phyloP scores from a whole-genome alignment of 2,888 invertebrate genomes.

The Lasioglossum leucozonium region DNA sequence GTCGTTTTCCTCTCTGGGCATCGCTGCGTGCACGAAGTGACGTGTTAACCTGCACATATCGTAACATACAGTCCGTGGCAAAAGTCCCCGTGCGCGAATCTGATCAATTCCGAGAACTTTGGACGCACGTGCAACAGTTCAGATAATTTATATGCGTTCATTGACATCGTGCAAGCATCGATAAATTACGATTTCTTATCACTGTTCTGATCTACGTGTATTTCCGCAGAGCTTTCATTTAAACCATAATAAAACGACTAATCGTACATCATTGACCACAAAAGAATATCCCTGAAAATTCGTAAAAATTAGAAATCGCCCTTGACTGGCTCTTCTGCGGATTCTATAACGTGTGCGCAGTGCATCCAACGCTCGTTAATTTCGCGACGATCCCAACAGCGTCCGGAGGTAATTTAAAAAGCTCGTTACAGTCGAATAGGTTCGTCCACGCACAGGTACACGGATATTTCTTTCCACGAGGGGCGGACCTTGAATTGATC shows the following conservation, averaged over 20 bases:
- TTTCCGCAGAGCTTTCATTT: no score
- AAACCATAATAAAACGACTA: no score
- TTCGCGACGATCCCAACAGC: constrained; percentile 61
- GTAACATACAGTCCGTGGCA: not conserved
- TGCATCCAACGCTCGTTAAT: constrained; percentile 66
- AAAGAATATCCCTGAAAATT: not conserved
- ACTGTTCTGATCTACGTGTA: no score
- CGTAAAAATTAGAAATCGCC: not conserved
- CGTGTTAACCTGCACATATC: not conserved
- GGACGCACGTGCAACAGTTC: not conserved
- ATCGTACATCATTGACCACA: not conserved
- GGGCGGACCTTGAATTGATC: constrained; percentile 53
- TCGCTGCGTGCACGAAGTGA: not conserved
- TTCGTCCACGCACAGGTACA: constrained; percentile 10
- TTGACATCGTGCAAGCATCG: not conserved
- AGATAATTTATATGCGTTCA: not conserved
- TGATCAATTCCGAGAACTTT: not conserved
- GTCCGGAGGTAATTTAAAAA: constrained; percentile 65
- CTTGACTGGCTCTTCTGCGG: not conserved
- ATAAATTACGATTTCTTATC: not conserved
- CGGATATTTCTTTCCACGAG: constrained; percentile 30
- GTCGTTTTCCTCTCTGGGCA: not conserved
- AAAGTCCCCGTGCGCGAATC: not conserved
- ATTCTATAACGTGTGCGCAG: constrained; percentile 44
- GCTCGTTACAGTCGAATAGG: constrained; percentile 57